Base-by-base conservation (phyloP, 2,888 invertebrate species). In the Octonoba sinensis region DNA sequence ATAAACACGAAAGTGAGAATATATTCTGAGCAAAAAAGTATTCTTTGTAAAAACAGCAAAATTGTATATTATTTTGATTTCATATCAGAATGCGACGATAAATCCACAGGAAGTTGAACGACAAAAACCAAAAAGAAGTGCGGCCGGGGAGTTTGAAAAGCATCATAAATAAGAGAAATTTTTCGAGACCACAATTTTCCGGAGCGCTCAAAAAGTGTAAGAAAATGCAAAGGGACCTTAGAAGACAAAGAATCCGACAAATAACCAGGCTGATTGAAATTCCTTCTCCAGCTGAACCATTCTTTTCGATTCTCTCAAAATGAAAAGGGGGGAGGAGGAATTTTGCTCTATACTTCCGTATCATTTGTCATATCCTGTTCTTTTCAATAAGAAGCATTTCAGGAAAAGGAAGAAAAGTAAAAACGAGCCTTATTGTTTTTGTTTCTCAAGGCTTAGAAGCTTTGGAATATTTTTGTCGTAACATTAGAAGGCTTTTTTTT, bases 261-360 rank as follows among this genome's bases (percentile, higher is more conserved):
- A 77, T 70, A 70, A 76, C 62, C 76, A 56, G 56, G 64, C 69
- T 77, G 76, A 77, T 77, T 70, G 70, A 77, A 77, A 77, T 77
- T 69, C 76, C 18, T 77, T 77, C 60, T 70, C 76, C 69, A 70
- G 69, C 76, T 62, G 56, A 62, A 51, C 51, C 22, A 60, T 64
- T 49, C 18, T 27, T 36, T 36, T 75, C 64, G 44, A 54, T 56
- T 70, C 16, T 20, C 20, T 62, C 18, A 27, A 24, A 46, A 64
- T 51, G n/a, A 54, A 54, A 54, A 20, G 54, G n/a, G 49, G 57
- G 51, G 36, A 44, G 51, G 36, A 44, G 70, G 47, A 54, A 46
- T 62, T 44, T 62, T 62, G 56, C 62, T 67, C 75, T 67, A 75
- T 75, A 75, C 60, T 77, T 62, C 62, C 54, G 64, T 69, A 77